Conservation (phyloP, 2,113 vertebrate genomes). For the Pachycephala philippinensis region DNA sequence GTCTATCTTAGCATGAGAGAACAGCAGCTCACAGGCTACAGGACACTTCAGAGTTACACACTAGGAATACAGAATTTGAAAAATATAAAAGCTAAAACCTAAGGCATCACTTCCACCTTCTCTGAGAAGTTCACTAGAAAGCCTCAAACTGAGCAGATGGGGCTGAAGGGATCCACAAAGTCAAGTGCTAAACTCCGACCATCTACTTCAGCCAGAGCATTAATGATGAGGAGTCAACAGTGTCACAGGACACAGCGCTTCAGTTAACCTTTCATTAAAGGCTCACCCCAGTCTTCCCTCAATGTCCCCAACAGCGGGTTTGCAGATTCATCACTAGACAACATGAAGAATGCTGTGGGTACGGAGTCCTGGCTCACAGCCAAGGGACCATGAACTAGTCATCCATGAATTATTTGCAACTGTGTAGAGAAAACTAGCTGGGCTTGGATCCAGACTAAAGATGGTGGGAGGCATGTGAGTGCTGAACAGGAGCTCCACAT, state of each 20-base stretch:
- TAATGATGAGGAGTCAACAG: neutral
- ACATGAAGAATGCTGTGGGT: rapidly evolving
- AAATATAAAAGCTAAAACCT: no score
- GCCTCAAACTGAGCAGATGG: neutral
- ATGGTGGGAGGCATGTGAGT: neutral
- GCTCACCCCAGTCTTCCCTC: neutral
- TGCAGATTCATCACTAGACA: neutral
- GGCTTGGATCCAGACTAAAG: neutral
- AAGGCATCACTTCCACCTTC: neutral
- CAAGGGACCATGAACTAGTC: neutral
- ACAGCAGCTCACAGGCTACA: no score
- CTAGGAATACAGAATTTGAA: no score
- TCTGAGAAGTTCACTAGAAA: neutral
- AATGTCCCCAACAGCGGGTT: rapidly evolving
- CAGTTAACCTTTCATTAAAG: neutral
- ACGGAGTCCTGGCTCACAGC: neutral
- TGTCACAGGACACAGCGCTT: neutral
- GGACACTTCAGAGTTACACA: no score
- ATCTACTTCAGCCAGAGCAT: neutral
- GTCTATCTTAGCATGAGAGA: no score
- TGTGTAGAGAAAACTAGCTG: neutral
- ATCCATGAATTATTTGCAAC: neutral
- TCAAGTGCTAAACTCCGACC: neutral
- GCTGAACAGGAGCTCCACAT: neutral
- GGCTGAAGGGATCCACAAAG: neutral